These are phyloP conservation scores for Monochamus alternatus DNA, from an alignment of 2,888 invertebrate genomes.

Conservation along the genomic window DNA sequence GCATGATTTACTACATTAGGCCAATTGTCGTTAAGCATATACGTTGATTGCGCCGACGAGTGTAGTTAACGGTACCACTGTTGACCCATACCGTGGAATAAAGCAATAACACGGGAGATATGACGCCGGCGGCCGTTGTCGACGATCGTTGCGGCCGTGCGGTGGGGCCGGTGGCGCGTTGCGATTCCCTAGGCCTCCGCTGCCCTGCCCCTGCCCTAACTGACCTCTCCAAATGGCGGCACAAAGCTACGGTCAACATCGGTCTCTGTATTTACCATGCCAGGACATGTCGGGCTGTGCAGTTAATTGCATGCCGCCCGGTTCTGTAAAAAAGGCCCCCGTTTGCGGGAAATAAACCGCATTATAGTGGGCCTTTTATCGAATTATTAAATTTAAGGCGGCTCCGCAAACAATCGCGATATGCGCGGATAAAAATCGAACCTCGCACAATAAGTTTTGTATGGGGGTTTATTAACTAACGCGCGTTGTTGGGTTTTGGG, in stretches of 20 bases:
- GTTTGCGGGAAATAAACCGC: slow-evolving; percentile 49
- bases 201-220: slow-evolving; percentile 47
- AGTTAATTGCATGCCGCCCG: slow-evolving; percentile 68
- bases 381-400: slow-evolving; percentile 55
- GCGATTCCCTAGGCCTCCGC: not conserved
- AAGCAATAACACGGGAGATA: slow-evolving; percentile 51
- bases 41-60: slow-evolving; percentile 16
- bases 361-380: slow-evolving; percentile 47
- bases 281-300: slow-evolving; percentile 66
- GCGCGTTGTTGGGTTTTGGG: not conserved
- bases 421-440: too few relatives aligned
- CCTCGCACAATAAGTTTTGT: not conserved
- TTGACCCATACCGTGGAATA: slow-evolving; percentile 42
- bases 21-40: slow-evolving; percentile 29
- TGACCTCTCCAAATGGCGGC: slow-evolving; percentile 54
- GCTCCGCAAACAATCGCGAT: slow-evolving; percentile 33
- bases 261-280: slow-evolving; percentile 56
- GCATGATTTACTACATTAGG: not conserved
- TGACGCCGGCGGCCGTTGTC: slow-evolving; percentile 60
- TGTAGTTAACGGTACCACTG: slow-evolving; percentile 41
- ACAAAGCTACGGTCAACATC: slow-evolving; percentile 54
- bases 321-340: slow-evolving; percentile 67
- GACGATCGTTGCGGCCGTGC: slow-evolving; percentile 58
- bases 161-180: slow-evolving; percentile 51
- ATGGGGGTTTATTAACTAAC: not conserved